Evolutionary conservation across 2,888 invertebrate genomes (phyloP).

Genomic region (Andricus quercusramuli): DNA sequence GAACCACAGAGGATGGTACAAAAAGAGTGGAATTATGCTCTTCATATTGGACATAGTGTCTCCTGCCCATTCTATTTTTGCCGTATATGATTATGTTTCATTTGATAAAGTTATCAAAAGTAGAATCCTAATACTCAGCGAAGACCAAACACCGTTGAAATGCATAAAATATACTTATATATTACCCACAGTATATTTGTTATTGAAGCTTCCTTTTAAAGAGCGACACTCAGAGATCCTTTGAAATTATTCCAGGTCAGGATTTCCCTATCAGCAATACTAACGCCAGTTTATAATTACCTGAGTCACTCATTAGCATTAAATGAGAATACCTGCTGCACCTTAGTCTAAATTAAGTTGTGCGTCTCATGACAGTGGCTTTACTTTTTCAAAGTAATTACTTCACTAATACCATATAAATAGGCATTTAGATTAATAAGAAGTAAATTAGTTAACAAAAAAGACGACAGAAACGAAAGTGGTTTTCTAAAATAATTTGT

Average conservation of each 20-base stretch:
- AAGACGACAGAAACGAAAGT: not conserved
- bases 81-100: too few species aligned
- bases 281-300: not conserved
- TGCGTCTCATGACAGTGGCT: not conserved
- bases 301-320: not conserved
- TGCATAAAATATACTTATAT: too few species aligned
- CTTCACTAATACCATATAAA: not conserved
- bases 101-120: too few species aligned
- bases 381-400: not conserved
- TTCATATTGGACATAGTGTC: too few species aligned
- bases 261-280: not conserved
- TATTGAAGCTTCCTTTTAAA: not conserved
- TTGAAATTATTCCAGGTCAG: not conserved
- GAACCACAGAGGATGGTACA: too few species aligned
- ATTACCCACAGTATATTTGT: too few species aligned
- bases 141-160: too few species aligned
- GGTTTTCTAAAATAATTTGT: not conserved
- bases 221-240: not conserved
- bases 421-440: not conserved
- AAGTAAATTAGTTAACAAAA: not conserved
- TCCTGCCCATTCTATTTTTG: too few species aligned
- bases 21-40: too few species aligned
- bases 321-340: not conserved
- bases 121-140: too few species aligned
- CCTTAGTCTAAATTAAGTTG: not conserved